These are phyloP conservation scores for Enteromius viviparus DNA, from an alignment of 2,797 vertebrate species.

Conservation along the genomic window DNA sequence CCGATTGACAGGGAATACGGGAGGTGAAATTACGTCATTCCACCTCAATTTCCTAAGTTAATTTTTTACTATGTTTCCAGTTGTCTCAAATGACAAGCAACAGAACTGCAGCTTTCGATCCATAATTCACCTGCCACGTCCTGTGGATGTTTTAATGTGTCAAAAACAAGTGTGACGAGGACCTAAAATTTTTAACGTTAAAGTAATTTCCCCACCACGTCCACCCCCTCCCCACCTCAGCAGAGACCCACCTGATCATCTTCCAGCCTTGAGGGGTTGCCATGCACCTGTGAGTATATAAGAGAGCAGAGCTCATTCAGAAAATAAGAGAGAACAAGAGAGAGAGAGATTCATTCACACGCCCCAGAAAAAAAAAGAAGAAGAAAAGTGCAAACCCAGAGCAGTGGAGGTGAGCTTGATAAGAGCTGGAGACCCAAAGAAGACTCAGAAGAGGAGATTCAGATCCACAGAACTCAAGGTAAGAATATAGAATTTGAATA, in stretches of 20 bases:
- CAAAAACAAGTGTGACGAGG: not conserved
- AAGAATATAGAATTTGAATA: not conserved
- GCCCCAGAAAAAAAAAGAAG: not conserved
- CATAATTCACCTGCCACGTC: conserved; percentile 32
- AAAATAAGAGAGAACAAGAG: conserved; percentile 14
- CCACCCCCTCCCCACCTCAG: conserved; percentile 6
- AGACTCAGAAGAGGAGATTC: not conserved
- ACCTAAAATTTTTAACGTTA: not conserved
- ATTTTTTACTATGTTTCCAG: not conserved
- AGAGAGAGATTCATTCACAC: conserved; percentile 31
- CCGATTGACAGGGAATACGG: not conserved
- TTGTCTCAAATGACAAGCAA: not conserved
- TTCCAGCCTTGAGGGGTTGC: conserved; percentile 52
- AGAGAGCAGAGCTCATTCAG: conserved; percentile 50
- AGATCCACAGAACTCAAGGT: not conserved
- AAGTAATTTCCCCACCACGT: not conserved
- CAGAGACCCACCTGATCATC: conserved; percentile 44
- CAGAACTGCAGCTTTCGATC: not conserved
- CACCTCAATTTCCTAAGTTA: not conserved
- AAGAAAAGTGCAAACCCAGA: not conserved
- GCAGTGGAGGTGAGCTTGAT: conserved; percentile 24
- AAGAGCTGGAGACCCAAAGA: conserved; percentile 14
- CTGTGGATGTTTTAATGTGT: conserved; percentile 11
- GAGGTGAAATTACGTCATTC: not conserved
- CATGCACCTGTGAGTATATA: conserved; percentile 55